Percentiles rank a stretch among this genome's conserved stretches.
phyloP scores from a whole-genome alignment of 2,888 invertebrate species.

The Drosophila suboccidentalis region DNA sequence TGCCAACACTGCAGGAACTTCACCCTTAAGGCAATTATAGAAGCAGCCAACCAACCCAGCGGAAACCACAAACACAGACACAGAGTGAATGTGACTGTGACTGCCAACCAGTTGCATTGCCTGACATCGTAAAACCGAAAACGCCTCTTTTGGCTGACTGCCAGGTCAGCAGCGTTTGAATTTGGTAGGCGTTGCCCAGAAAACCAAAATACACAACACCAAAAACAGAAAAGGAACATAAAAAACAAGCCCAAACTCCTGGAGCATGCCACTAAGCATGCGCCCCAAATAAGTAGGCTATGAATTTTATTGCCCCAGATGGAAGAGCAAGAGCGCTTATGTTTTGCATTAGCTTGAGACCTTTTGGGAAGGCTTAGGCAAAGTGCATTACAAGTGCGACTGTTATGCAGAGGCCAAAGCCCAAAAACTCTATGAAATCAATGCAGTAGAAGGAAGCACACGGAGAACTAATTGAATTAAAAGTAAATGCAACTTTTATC shows the following conservation, averaged over 20 bases:
- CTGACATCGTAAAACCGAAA: slow-evolving; percentile 41
- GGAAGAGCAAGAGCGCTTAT: slow-evolving; percentile 30
- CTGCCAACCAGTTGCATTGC: slow-evolving; percentile 65
- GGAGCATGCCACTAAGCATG: slow-evolving; percentile 53
- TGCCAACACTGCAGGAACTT: slow-evolving; percentile 12
- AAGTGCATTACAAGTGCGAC: slow-evolving; percentile 49
- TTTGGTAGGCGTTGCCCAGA: slow-evolving; percentile 60
- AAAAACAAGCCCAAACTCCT: slow-evolving; percentile 15
- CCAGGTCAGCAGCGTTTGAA: slow-evolving; percentile 52
- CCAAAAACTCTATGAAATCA: slow-evolving; percentile 48
- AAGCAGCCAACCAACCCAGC: slow-evolving; percentile 27
- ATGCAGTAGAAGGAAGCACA: slow-evolving; percentile 42
- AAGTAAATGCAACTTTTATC: slow-evolving; percentile 81
- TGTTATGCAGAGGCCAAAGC: slow-evolving; percentile 5
- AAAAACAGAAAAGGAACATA: neutral
- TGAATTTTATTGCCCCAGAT: slow-evolving; percentile 56
- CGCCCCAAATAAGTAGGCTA: slow-evolving; percentile 63
- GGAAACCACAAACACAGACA: slow-evolving; percentile 7
- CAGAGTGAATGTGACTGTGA: neutral
- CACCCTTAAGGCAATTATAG: slow-evolving; percentile 6
- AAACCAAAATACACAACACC: slow-evolving; percentile 5
- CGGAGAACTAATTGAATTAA: slow-evolving; percentile 76
- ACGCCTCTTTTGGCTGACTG: slow-evolving; percentile 67
- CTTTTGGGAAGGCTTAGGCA: slow-evolving; percentile 31
- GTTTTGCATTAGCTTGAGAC: slow-evolving; percentile 38